Conservation (phyloP, 2,888 invertebrate genomes). For the Cerastoderma edule region DNA sequence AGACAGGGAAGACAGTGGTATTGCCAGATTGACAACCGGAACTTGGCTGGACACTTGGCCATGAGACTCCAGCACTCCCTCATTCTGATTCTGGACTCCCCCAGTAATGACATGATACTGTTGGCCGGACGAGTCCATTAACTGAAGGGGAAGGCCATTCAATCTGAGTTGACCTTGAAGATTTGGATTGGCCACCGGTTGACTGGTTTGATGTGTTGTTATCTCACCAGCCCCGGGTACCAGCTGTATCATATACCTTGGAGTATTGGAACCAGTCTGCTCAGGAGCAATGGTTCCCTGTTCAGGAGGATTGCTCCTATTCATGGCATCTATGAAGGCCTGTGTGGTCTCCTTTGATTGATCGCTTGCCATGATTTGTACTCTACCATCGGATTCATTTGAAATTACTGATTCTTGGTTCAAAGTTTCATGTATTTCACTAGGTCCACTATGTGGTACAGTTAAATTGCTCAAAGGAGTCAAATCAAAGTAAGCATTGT, state of each 20-base stretch:
- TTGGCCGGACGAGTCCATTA: background rate
- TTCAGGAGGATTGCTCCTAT: background rate
- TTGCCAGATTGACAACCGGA: slow-evolving; percentile 3
- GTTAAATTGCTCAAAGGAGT: background rate
- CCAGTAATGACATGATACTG: slow-evolving; percentile 5
- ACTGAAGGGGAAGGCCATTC: slow-evolving; percentile 1
- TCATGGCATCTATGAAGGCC: no score
- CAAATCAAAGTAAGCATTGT: background rate
- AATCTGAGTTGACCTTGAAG: slow-evolving; percentile 6
- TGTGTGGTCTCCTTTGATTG: background rate
- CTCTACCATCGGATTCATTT: background rate
- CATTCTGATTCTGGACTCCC: background rate
- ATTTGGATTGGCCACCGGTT: no score
- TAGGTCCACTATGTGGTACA: background rate
- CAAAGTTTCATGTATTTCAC: background rate
- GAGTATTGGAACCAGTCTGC: no score
- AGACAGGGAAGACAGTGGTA: background rate
- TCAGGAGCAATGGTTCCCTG: background rate
- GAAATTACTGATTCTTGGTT: background rate
- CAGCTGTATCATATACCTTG: no score
- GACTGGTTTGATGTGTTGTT: no score
- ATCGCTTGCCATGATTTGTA: background rate
- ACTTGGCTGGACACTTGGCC: background rate
- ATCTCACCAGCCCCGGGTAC: no score
- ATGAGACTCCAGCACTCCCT: background rate